Evolutionary conservation across 2,888 invertebrate species (phyloP), one percentile per base, ranked within the genome.

Genomic region (Drosophila yooni): DNA sequence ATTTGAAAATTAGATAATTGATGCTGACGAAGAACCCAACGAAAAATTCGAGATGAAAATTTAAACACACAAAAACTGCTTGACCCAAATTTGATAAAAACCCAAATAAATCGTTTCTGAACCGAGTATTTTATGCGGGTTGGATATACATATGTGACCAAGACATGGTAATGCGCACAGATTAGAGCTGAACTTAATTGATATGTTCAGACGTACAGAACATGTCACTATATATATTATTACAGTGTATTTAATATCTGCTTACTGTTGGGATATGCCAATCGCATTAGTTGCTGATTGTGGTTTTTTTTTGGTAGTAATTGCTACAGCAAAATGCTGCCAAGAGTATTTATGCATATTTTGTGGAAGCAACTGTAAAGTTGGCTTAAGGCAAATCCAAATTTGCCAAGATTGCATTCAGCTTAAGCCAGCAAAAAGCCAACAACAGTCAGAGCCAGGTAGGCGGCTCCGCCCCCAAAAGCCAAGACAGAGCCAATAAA

Each of bases 1-100:
- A 84, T 86, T 83, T 82, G 80, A 86, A 83, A 86, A 83, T 86
- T 80, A 83, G 78, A 85, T 83, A 83, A 85, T 85, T 85, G 79
- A 74, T 74, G 68, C 65, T 65, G 29, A 56, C 58, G 33, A 29
- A 68, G 29, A 65, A 58, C 56, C 40, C 25, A 46, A 61, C 56
- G n/a, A 10, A 62, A 31, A 61, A 34, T 51, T 74, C 29, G 48
- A 74, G 70, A 63, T 74, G 77, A 79, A 81, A 80, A 77, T 57
- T 66, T 71, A 79, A 74, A 53, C 67, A 58, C 21, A 66, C 10
- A 65, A 65, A 61, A 79, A 70, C 75, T 73, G 67, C 75, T 84
- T 84, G 82, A 82, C 82, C 79, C 60, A 54, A 74, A 74, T 81
- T 70, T 59, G 31, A 51, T 48, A 59, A 76, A 15, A 62, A 43